Evolutionary conservation across 2,797 vertebrate genomes (phyloP), one percentile per base, ranked within the genome.

Genomic region (Bradypus variegatus): DNA sequence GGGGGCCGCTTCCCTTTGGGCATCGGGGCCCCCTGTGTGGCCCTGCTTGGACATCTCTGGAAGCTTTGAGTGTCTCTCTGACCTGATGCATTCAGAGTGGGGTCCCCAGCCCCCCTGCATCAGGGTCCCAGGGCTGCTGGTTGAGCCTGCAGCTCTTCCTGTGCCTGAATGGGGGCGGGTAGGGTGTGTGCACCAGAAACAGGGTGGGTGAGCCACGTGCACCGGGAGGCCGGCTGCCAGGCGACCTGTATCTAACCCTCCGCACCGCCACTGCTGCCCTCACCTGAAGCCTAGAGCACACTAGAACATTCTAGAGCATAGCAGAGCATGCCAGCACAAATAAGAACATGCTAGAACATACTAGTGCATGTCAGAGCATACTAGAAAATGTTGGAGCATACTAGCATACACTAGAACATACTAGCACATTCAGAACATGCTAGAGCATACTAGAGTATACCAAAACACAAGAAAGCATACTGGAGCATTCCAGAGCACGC

Each of bases 161-260:
- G 62, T 80, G 78, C 18, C 75, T 4, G 33, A 41, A 2, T 11
- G 19, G 27, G 25, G 15, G 5, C 31, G 18, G n/a, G 62, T 53
- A 33, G n/a, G 48, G 15, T 2, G 6, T 2, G 1, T 15, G 3
- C 23, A 10, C 11, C 8, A n/a, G 55, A 82, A 60, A 38, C 6
- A 60, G 2, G 45, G 19, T 19, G 12, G 33, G 36, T 14, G 13
- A 50, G 7, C 67, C 6, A 13, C 2, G n/a, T 0, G 27, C 8
- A 58, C 8, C 21, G 4, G n/a, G 53, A 38, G 55, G 36, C 64
- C 3, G 4, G n/a, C 11, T 0, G 5, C 58, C 41, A 27, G 72
- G 72, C n/a, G 14, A 65, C 50, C 48, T 3, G 19, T 64, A 50
- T 3, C 8, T 21, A 27, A 27, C 8, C 8, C 38, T 45, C 85